Evolutionary conservation across 2,113 vertebrate genomes (phyloP), one percentile per base, ranked within the genome.

Genomic region (Stegostoma tigrinum): DNA sequence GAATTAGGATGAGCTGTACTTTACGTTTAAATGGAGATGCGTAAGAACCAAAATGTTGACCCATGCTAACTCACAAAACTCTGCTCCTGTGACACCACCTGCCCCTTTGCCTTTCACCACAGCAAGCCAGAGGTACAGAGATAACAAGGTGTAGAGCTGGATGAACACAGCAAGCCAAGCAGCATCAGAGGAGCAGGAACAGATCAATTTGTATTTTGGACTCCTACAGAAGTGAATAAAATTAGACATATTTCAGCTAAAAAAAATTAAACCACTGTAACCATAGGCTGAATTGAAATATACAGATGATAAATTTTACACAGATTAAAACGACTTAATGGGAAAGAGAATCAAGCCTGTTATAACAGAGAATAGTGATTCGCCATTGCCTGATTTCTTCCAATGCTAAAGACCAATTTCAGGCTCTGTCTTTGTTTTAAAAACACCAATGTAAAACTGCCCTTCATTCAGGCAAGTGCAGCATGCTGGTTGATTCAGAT

Each of bases 401-500:
- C n/a, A 6, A 6, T n/a, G 52, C 5, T 15, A 5, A 61, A n/a
- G 87, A 45, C 14, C 87, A 90, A 55, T 90, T 83, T 55, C n/a
- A 72, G 8, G 3, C 64, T 15, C 94, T 68, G 30, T 75, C 96
- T 96, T 96, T 96, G 96, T 12, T 61, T 12, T 61, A 61, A 95
- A 96, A 95, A 96, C 95, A 30, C 96, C 64, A 10, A 48, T 66
- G 78, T 52, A 85, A 95, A 61, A 95, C 96, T 66, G 80, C 96
- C 30, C 55, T 55, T 10, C 3, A 23, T 45, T 48, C n/a, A 70
- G 66, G 70, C 23, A 45, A 70, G 21, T 70, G 42, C 38, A 70
- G n/a, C 66, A 70, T 21, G 95, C 96, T 95, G 96, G 96, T 96
- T 96, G 96, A 96, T 3, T 93, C 96, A 96, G 96, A n/a, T 95